Evolutionary conservation across 2,797 vertebrate species (phyloP).

Genomic region (Echiichthys vipera): DNA sequence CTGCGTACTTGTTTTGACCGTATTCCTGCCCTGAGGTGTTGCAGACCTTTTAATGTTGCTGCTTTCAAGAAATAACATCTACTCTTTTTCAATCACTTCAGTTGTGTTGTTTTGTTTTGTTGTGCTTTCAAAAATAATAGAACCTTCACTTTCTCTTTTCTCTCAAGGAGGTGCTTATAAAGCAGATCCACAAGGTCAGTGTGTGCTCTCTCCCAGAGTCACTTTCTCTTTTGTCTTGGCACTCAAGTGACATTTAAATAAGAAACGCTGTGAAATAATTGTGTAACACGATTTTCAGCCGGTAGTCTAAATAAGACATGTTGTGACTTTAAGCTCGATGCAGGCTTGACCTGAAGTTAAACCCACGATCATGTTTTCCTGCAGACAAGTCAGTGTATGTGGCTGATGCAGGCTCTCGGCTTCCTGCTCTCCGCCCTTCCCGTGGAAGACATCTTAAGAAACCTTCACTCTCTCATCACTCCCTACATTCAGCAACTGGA

Average conservation of each 20-base stretch:
- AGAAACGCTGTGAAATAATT: conserved; percentile 21
- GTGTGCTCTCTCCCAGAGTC: conserved; percentile 15
- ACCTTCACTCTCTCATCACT: conserved; percentile 97
- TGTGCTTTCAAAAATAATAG: conserved; percentile 22
- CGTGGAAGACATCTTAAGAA: conserved; percentile 97
- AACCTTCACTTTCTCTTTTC: conserved; percentile 31
- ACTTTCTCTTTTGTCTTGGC: conserved; percentile 1
- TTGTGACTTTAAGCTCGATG: conserved; percentile 14
- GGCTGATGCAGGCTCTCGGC: conserved; percentile 99
- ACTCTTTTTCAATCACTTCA: conserved; percentile 42
- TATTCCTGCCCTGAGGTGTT: too few relatives aligned
- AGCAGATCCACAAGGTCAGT: conserved; percentile 99
- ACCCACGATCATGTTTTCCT: conserved; percentile 32
- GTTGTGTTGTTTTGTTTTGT: conserved; percentile 30
- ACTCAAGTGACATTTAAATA: conserved; percentile 33
- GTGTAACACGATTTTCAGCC: conserved; percentile 14
- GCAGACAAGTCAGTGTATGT: conserved; percentile 99
- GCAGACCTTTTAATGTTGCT: not conserved
- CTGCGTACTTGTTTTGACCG: too few relatives aligned
- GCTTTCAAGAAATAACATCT: conserved; percentile 41
- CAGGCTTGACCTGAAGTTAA: conserved; percentile 8
- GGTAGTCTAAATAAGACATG: not conserved
- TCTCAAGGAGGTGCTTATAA: conserved; percentile 96
- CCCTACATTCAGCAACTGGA: conserved; percentile 99
- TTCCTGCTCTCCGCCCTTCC: conserved; percentile 97